Percentiles rank a stretch among this genome's conserved stretches.
phyloP scores from a whole-genome alignment of 2,797 vertebrate genomes.

The Gymnopithys bicolor region DNA sequence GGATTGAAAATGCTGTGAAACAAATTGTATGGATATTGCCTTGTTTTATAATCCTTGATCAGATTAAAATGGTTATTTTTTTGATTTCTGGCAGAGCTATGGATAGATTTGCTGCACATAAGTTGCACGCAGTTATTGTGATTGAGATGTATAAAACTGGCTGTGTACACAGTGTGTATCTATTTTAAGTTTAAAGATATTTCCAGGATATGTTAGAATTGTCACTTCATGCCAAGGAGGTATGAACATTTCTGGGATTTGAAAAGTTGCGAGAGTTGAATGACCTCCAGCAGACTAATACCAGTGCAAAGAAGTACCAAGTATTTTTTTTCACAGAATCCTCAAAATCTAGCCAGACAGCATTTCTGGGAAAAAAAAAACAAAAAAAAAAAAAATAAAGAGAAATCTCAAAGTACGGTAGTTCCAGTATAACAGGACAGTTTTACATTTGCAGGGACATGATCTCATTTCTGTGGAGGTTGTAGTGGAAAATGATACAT shows the following conservation, averaged over 20 bases:
- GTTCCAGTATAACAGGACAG: neutral
- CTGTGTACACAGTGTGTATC: rapidly evolving
- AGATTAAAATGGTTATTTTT: neutral
- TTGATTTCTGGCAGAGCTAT: neutral
- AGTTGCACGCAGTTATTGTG: neutral
- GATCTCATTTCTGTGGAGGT: neutral
- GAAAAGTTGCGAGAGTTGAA: neutral
- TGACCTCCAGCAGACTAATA: neutral
- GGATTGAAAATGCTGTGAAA: neutral
- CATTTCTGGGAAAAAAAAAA: neutral
- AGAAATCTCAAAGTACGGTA: neutral
- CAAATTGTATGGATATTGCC: neutral
- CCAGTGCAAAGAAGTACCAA: neutral
- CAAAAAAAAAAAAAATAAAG: neutral
- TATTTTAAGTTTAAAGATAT: neutral
- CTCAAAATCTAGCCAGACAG: neutral
- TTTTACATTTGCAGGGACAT: neutral
- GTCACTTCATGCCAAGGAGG: neutral
- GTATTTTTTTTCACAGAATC: neutral
- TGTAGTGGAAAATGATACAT: neutral
- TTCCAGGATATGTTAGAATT: neutral
- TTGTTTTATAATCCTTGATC: neutral
- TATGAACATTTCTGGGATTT: neutral
- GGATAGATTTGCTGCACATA: neutral
- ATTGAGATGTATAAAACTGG: neutral